Conservation (phyloP, 1,140 invertebrate species). For the Drosophila ogumai region DNA sequence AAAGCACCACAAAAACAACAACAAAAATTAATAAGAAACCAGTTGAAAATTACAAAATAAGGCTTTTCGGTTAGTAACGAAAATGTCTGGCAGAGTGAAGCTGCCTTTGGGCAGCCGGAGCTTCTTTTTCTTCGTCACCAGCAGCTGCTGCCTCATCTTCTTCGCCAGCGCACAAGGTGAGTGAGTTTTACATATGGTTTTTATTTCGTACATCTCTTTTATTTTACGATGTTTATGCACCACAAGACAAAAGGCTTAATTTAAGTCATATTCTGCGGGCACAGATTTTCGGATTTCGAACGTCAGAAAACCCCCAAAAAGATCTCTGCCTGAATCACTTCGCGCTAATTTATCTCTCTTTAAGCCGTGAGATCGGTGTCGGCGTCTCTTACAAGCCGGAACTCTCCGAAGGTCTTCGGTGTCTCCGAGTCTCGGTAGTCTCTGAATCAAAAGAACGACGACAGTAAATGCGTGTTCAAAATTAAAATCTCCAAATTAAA, state of each 20-base stretch:
- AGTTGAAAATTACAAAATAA: slow-evolving; percentile 55
- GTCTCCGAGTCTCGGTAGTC: not conserved
- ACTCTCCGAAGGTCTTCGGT: slow-evolving; percentile 53
- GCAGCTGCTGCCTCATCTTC: slow-evolving; percentile 61
- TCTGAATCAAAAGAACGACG: slow-evolving; percentile 37
- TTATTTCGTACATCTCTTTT: slow-evolving; percentile 14
- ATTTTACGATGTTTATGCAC: slow-evolving; percentile 35
- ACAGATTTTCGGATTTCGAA: slow-evolving; percentile 23
- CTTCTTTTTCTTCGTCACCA: slow-evolving; percentile 52
- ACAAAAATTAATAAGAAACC: slow-evolving; percentile 53
- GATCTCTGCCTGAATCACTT: slow-evolving; percentile 63
- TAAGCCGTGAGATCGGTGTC: slow-evolving; percentile 59
- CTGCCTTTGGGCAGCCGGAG: slow-evolving; percentile 29
- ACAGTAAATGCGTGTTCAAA: slow-evolving; percentile 64
- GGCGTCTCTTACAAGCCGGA: slow-evolving; percentile 66
- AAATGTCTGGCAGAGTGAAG: slow-evolving; percentile 54
- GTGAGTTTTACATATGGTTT: slow-evolving; percentile 78
- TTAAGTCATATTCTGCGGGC: slow-evolving; percentile 59
- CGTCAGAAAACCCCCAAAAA: slow-evolving; percentile 35
- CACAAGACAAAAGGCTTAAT: slow-evolving; percentile 56
- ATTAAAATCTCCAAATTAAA: slow-evolving; percentile 52
- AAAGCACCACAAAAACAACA: slow-evolving; percentile 16
- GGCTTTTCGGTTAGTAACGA: slow-evolving; percentile 32
- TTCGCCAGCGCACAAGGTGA: slow-evolving; percentile 75
- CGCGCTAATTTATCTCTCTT: slow-evolving; percentile 68